A percentile compares a stretch with the other conserved stretches of the same genome.
Evolutionary conservation across 1,140 invertebrate species (phyloP).

Genomic region (Thaumatotibia leucotreta): DNA sequence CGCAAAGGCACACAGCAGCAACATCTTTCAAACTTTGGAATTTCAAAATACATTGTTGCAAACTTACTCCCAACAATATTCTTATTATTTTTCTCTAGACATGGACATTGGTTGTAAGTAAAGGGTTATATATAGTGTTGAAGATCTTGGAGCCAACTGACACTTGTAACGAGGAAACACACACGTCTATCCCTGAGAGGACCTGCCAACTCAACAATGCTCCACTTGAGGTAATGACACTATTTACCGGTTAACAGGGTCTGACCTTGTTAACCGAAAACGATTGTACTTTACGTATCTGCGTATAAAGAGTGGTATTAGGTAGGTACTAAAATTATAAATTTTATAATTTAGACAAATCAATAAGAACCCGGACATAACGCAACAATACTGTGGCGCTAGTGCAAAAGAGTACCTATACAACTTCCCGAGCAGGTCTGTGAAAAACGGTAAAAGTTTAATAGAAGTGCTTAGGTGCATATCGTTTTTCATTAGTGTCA

Average conservation of each 20-base stretch:
- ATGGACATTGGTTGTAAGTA: neutral
- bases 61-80: neutral
- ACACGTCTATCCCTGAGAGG: neutral
- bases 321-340: too few relatives aligned
- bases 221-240: constrained; percentile 2
- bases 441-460: too few relatives aligned
- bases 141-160: neutral
- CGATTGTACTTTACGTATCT: neutral
- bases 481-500: too few relatives aligned
- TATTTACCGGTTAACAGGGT: neutral
- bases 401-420: too few relatives aligned
- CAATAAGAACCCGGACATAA: too few relatives aligned
- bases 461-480: too few relatives aligned
- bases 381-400: too few relatives aligned
- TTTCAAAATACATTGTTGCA: constrained; percentile 20
- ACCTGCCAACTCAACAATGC: neutral
- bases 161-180: neutral
- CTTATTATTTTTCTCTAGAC: neutral
- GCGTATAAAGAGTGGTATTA: too few relatives aligned
- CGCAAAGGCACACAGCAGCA: constrained; percentile 33
- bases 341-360: too few relatives aligned
- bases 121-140: neutral
- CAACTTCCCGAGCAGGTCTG: too few relatives aligned
- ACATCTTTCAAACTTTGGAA: constrained; percentile 28
- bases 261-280: constrained; percentile 4